A percentile compares a stretch with the other conserved stretches of the same genome.
Conservation (phyloP, 2,888 invertebrate species). For the Iphiclides podalirius region DNA sequence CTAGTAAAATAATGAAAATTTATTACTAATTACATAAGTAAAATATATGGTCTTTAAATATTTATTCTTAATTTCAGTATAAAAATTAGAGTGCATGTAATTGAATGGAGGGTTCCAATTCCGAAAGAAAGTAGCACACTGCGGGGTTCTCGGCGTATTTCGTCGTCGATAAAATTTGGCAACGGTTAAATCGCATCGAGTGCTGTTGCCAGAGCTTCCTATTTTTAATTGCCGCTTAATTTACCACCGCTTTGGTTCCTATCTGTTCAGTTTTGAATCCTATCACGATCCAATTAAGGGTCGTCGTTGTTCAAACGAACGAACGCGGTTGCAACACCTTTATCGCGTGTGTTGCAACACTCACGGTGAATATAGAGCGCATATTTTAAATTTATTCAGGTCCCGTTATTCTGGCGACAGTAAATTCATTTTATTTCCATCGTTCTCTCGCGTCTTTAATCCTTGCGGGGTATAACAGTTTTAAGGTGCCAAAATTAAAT, state of each 20-base stretch:
- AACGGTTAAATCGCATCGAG: constrained; percentile 44
- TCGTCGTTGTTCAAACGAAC: background rate
- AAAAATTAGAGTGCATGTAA: no score
- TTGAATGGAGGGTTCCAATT: no score
- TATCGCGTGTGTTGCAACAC: constrained; percentile 1
- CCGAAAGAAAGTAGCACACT: background rate
- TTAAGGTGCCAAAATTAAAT: no score
- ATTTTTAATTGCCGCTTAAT: constrained; percentile 36
- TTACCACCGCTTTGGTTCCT: constrained; percentile 19
- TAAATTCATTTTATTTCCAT: background rate
- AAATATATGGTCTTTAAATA: no score
- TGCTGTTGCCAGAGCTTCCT: constrained; percentile 33
- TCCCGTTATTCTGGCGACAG: background rate
- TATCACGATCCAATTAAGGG: background rate
- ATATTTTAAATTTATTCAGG: background rate
- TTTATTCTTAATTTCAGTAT: no score
- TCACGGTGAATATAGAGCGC: constrained; percentile 1
- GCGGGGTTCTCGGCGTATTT: background rate
- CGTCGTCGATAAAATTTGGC: constrained; percentile 42
- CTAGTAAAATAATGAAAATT: no score
- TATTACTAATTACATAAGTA: no score
- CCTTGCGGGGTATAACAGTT: no score
- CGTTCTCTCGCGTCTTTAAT: no score
- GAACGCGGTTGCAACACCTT: background rate
- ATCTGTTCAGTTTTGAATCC: background rate